A percentile compares a stretch with the other conserved stretches of the same genome.
phyloP scores from a whole-genome alignment of 2,113 vertebrate genomes.

The Bubalus kerabau region DNA sequence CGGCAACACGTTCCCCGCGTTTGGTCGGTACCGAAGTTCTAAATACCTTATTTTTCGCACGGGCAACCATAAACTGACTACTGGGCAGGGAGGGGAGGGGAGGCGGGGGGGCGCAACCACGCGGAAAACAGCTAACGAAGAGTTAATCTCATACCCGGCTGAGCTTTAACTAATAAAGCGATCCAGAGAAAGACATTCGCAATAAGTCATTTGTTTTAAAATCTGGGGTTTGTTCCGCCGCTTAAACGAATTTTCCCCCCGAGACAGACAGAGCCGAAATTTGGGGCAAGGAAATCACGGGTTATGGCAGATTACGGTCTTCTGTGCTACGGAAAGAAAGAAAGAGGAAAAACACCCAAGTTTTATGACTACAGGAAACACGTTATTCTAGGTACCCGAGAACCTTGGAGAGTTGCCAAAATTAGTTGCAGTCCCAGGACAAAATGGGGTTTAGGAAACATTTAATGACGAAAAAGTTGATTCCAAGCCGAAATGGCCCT shows the following conservation, averaged over 20 bases:
- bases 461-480: slow-evolving; percentile 60
- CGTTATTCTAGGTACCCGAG: slow-evolving; percentile 31
- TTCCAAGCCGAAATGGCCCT: slow-evolving; percentile 20
- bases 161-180: neutral
- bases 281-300: neutral
- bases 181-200: neutral
- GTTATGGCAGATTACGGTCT: slow-evolving; percentile 1
- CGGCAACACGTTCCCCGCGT: neutral
- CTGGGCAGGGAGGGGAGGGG: neutral
- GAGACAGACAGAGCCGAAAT: neutral
- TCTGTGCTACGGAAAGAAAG: neutral
- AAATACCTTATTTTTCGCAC: neutral
- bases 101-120: neutral
- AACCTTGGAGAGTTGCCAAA: slow-evolving; percentile 38
- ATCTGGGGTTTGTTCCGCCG: neutral
- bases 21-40: slow-evolving; percentile 35
- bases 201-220: neutral
- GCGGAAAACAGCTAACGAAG: neutral
- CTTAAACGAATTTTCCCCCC: neutral
- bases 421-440: slow-evolving; percentile 36
- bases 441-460: slow-evolving; percentile 50
- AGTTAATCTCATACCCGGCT: neutral
- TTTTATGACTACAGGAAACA: slow-evolving; percentile 44
- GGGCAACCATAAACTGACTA: neutral
- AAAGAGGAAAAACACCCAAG: neutral